phyloP scores from a whole-genome alignment of 2,797 vertebrate species.

The Heterohyrax brucei region DNA sequence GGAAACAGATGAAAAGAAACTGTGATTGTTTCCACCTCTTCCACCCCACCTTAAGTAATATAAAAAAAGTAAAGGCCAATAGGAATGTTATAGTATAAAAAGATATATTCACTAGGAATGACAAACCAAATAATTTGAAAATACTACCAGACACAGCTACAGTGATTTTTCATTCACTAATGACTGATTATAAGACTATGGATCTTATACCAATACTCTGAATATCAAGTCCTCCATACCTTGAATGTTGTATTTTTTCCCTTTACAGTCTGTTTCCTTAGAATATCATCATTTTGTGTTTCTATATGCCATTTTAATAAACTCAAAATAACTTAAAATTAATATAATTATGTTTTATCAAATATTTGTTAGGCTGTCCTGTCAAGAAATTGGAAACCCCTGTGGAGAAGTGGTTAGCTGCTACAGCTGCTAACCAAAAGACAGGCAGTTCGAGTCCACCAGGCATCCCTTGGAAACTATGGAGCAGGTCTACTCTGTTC shows the following conservation, averaged over 20 bases:
- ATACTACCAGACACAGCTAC: background rate
- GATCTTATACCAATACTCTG: background rate
- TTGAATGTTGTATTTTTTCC: background rate
- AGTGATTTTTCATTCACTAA: slow-evolving; percentile 22
- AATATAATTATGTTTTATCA: slow-evolving; percentile 34
- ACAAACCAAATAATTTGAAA: slow-evolving; percentile 28
- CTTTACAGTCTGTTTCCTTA: background rate
- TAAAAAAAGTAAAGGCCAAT: slow-evolving; percentile 9
- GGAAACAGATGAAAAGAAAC: slow-evolving; percentile 7
- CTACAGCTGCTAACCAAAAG: no score
- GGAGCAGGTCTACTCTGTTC: no score
- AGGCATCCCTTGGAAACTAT: no score
- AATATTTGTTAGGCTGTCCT: slow-evolving; percentile 1
- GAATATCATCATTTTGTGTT: slow-evolving; percentile 53
- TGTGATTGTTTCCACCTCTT: background rate
- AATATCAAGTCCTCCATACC: background rate
- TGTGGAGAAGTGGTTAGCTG: no score
- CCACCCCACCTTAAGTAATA: background rate
- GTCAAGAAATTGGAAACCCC: background rate
- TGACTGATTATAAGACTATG: background rate
- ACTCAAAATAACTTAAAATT: slow-evolving; percentile 63
- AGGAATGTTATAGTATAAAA: background rate
- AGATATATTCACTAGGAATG: slow-evolving; percentile 13
- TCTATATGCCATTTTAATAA: background rate
- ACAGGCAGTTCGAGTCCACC: no score